These are phyloP conservation scores for Ennomos erosarius DNA, from an alignment of 2,888 invertebrate genomes.

Conservation along the genomic window DNA sequence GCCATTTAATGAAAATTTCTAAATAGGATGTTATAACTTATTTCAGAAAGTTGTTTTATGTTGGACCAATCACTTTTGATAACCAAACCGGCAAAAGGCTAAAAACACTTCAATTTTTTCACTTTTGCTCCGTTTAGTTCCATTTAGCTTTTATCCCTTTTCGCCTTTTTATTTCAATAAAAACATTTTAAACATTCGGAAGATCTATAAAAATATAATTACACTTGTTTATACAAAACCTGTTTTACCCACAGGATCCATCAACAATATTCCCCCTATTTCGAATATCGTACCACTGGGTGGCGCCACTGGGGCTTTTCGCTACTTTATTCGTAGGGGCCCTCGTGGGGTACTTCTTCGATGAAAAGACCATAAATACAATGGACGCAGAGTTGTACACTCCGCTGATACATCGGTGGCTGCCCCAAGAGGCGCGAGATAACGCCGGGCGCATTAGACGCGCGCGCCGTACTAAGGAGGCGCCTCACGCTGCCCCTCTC, in stretches of 20 bases:
- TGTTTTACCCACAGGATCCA: conserved; percentile 59
- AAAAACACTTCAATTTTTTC: too few relatives aligned
- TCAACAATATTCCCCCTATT: conserved; percentile 88
- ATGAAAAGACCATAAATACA: conserved; percentile 51
- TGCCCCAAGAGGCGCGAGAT: conserved; percentile 62
- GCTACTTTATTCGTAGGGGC: conserved; percentile 89
- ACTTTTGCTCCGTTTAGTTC: too few relatives aligned
- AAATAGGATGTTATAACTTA: too few relatives aligned
- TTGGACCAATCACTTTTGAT: too few relatives aligned
- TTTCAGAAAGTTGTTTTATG: too few relatives aligned
- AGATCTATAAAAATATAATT: too few relatives aligned
- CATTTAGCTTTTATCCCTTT: too few relatives aligned
- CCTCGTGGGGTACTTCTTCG: conserved; percentile 80
- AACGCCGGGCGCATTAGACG: conserved; percentile 55
- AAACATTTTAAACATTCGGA: too few relatives aligned
- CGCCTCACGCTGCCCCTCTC: conserved; percentile 62
- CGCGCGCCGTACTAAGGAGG: conserved; percentile 31
- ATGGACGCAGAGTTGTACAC: conserved; percentile 75
- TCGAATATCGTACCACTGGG: conserved; percentile 93
- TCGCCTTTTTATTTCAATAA: too few relatives aligned
- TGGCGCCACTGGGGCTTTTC: conserved; percentile 89
- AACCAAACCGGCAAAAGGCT: too few relatives aligned
- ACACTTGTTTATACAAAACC: too few relatives aligned
- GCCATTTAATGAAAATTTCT: too few relatives aligned
- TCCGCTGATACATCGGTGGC: conserved; percentile 64